Base-by-base conservation (phyloP, 2,113 vertebrate genomes). In the Colinus virginianus region DNA sequence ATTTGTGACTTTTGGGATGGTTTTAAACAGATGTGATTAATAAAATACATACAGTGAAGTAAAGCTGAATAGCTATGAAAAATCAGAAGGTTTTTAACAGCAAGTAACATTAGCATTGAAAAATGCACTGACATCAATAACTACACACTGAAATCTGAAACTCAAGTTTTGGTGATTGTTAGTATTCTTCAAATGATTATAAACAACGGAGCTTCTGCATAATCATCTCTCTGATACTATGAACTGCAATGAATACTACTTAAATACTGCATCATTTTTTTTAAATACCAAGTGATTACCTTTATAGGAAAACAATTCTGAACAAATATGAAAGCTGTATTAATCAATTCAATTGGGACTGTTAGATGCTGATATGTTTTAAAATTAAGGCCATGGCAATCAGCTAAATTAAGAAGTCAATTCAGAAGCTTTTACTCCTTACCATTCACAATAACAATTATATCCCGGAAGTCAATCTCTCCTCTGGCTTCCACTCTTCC, bases 381-480 rank as follows among this genome's bases (percentile, higher is more conserved):
- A 69, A 78, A 84, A 83, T n/a, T 28, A 83, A 62, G n/a, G 22
- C 28, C 38, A 46, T 66, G 22, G 84, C 19, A 72, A 68, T 11
- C 36, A 61, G 84, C 25, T 18, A 88, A 78, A 88, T 21, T 9
- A 85, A 63, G 14, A 70, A 70, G 36, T 34, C 7, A 94, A 58
- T 55, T 51, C 7, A 66, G 71, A 7, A 40, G 10, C 12, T 67
- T 86, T 90, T 49, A 28, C 5, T 64, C 77, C 99, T 99, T 97
- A 99, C 99, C 99, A 67, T 99, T 99, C 76, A 99, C 99, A 71
- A 99, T 98, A 85, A 99, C 98, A 26, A 98, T 98, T 86, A 99
- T 99, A 96, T 99, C 99, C 77, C 99, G 98, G 90, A 99, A 99
- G 85, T 99, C 99, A 81, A 99, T 99, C 97, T 99, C 99, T 58